phyloP scores from a whole-genome alignment of 2,797 vertebrate species.

The Lagorchestes hirsutus region DNA sequence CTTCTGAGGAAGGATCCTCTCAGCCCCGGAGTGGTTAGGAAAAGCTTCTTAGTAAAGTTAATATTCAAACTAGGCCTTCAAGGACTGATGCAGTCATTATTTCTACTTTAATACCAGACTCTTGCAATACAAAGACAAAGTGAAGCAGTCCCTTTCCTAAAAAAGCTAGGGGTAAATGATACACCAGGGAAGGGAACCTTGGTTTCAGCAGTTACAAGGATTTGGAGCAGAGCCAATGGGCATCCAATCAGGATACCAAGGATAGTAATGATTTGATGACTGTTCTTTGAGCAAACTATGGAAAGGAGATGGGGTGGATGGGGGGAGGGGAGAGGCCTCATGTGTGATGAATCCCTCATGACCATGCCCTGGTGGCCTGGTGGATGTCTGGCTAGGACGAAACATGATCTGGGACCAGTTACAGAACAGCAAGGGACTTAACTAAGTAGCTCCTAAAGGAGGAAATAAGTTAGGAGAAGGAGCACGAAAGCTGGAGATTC shows the following conservation, averaged over 20 bases:
- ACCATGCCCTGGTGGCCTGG: neutral
- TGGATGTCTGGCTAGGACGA: neutral
- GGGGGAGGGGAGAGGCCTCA: neutral
- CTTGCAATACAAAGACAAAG: neutral
- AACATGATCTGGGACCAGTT: neutral
- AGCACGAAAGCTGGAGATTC: neutral
- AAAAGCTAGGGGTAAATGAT: neutral
- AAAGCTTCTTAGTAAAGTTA: neutral
- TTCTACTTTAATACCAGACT: neutral
- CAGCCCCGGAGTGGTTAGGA: neutral
- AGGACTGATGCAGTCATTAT: neutral
- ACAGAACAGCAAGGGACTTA: neutral
- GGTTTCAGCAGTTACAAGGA: neutral
- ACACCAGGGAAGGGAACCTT: neutral
- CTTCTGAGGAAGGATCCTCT: neutral
- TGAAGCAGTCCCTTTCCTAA: neutral
- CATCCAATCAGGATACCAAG: neutral
- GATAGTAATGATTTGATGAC: neutral
- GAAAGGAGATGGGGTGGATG: neutral
- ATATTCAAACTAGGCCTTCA: neutral
- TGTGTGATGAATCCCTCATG: neutral
- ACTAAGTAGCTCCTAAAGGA: neutral
- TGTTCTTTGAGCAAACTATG: neutral
- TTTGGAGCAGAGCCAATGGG: neutral
- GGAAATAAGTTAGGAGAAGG: neutral